phyloP scores from a whole-genome alignment of 2,113 vertebrate genomes.

The Spilogale gracilis region DNA sequence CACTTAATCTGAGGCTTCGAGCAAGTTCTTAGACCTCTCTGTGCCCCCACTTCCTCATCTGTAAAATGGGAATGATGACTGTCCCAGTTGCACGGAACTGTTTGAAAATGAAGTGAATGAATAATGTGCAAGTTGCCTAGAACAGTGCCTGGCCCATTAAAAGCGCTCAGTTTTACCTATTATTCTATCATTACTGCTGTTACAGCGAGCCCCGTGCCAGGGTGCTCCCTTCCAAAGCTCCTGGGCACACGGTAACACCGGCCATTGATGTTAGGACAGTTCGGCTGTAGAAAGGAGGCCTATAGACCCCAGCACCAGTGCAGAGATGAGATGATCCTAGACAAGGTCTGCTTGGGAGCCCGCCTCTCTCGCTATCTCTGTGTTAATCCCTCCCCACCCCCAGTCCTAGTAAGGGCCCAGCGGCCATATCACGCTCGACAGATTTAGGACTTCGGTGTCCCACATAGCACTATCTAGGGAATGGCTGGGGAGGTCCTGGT shows the following conservation, averaged over 20 bases:
- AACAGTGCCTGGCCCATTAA: not conserved
- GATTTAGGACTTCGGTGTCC: not conserved
- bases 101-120: not conserved
- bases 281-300: not conserved
- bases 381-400: not conserved
- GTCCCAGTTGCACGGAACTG: not conserved
- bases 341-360: not conserved
- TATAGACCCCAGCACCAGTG: not conserved
- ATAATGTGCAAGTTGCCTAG: not conserved
- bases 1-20: not conserved
- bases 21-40: not conserved
- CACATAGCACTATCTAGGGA: not conserved
- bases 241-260: not conserved
- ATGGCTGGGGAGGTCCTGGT: not conserved
- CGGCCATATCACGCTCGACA: fast-evolving
- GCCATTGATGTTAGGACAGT: not conserved
- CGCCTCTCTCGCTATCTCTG: not conserved
- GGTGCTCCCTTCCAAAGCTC: not conserved
- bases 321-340: not conserved
- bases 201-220: not conserved
- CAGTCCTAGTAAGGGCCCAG: not conserved
- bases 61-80: not conserved
- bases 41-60: not conserved
- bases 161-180: not conserved
- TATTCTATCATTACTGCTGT: not conserved